Base-by-base conservation (phyloP, 2,888 invertebrate species). In the Conistra vaccinii region DNA sequence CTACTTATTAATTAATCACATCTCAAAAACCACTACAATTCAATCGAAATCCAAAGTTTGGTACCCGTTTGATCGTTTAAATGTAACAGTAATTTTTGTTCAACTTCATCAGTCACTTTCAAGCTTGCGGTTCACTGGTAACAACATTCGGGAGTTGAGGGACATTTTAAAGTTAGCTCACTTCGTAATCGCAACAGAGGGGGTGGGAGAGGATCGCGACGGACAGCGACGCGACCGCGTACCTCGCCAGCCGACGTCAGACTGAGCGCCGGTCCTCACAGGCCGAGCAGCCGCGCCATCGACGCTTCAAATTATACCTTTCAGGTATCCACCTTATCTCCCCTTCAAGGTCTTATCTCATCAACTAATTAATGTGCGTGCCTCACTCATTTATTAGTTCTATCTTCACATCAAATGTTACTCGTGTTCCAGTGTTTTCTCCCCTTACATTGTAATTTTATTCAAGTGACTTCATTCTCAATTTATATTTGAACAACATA, bases 121-220 rank as follows among this genome's bases (percentile, higher is more conserved):
- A 84, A 86, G 87, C 89, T 86, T 89, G 87, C 85, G 86, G 85
- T 89, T 89, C 92, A 92, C 91, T 88, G 75, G 76, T 82, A 88
- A 83, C 85, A 84, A 84, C 85, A 89, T 88, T 83, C 81, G 89
- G 87, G 81, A 86, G 84, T 85, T 88, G 84, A 78, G 87, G 85
- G 91, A 87, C 95, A 95, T 95, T 93, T 93, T 94, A 93, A 94
- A 95, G 93, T 95, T 94, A 87, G 85, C 90, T 88, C 92, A 91
- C 90, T 88, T 89, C 89, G 89, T 81, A 89, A 87, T 75, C 81
- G 80, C 80, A 39, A 69, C 60, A 77, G 89, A 80, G 76, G 85
- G 88, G 83, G 82, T 78, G 79, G 80, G 86, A 76, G 85, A 78
- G 81, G 87, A 61, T 73, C 80, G 78, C 77, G 84, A 71, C 71